A percentile compares a stretch with the other conserved stretches of the same genome.
These are phyloP conservation scores for Aythya baeri DNA, from an alignment of 2,113 vertebrate species.

Conservation along the genomic window DNA sequence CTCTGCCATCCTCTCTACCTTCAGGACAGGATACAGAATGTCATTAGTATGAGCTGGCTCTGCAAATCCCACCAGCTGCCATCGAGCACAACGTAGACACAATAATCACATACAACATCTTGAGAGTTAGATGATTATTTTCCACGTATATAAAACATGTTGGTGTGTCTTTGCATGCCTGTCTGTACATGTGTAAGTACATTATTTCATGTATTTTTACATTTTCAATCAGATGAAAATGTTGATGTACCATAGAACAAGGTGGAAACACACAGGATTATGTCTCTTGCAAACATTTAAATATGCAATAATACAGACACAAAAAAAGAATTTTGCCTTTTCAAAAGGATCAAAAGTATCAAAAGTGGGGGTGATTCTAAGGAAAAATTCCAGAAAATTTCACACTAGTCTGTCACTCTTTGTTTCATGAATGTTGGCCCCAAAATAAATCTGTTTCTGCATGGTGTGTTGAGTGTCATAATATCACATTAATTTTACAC, in stretches of 20 bases:
- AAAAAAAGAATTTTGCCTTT: background rate
- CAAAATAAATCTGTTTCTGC: background rate
- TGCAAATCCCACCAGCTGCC: background rate
- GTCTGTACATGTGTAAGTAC: background rate
- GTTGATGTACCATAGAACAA: background rate
- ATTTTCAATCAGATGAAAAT: background rate
- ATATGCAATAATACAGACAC: background rate
- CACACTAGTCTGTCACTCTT: fast-evolving
- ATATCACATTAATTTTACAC: background rate
- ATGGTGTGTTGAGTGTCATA: background rate
- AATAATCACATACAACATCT: background rate
- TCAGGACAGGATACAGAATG: background rate
- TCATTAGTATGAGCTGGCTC: background rate
- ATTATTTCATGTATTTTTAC: background rate
- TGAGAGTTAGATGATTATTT: background rate
- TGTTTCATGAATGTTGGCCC: background rate
- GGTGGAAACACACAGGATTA: background rate
- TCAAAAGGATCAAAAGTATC: background rate
- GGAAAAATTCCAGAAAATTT: background rate
- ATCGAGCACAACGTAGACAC: background rate
- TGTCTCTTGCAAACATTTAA: background rate
- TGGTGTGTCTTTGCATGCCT: background rate
- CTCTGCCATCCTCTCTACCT: background rate
- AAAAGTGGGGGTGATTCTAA: background rate
- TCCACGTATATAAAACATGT: background rate